A percentile compares a stretch with the other conserved stretches of the same genome.
These are phyloP conservation scores for Leptosomus discolor DNA, from an alignment of 2,113 vertebrate species.

Conservation along the genomic window DNA sequence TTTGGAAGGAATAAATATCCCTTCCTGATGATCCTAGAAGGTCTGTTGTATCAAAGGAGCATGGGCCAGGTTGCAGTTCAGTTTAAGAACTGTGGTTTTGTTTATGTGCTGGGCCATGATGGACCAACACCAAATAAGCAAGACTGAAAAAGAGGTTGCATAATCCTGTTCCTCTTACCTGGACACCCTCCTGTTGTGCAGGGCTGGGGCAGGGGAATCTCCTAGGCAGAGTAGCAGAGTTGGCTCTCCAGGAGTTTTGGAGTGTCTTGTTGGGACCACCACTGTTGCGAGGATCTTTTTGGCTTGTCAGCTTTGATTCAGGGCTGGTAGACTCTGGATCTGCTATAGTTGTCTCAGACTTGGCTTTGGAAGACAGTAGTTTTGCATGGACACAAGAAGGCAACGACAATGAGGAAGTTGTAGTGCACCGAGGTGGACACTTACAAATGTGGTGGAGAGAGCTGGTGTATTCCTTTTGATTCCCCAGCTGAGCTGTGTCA, in stretches of 20 bases:
- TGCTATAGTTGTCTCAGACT: neutral
- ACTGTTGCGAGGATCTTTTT: neutral
- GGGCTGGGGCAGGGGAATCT: fast-evolving
- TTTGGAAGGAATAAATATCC: neutral
- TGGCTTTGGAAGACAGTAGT: neutral
- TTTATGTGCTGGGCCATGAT: neutral
- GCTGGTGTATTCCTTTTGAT: neutral
- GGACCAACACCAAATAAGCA: neutral
- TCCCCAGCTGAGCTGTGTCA: neutral
- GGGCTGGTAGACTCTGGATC: neutral
- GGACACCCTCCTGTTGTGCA: neutral
- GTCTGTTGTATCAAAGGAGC: neutral
- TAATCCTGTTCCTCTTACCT: neutral
- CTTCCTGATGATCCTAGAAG: neutral
- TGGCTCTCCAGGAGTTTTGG: neutral
- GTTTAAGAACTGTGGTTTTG: neutral
- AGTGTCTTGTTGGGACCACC: neutral
- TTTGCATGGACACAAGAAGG: neutral
- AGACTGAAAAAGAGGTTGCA: neutral
- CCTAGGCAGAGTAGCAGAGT: neutral
- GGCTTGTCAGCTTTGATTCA: neutral
- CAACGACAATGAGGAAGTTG: neutral
- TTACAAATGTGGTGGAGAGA: neutral
- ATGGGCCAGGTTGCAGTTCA: neutral
- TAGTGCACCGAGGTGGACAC: neutral